These are phyloP conservation scores for Gymnoscopelus microlampas DNA, from an alignment of 2,797 vertebrate genomes.

Conservation along the genomic window DNA sequence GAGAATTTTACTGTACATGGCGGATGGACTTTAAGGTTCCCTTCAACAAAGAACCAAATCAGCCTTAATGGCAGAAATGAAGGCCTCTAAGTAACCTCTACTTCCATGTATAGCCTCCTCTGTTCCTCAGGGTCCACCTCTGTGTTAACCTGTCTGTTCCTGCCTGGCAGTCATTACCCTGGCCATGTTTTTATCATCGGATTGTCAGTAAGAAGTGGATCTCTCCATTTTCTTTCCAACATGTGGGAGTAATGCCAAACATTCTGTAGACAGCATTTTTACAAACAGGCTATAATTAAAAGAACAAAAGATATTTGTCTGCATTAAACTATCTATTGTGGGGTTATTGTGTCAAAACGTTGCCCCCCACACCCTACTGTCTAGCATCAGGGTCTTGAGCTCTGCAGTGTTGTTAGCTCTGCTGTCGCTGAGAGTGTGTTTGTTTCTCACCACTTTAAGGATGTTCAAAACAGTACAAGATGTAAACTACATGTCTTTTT, in stretches of 20 bases:
- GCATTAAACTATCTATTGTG: conserved; percentile 42
- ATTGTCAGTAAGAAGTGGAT: conserved; percentile 32
- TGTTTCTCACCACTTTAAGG: neutral
- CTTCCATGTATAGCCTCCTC: neutral
- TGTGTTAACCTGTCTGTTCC: neutral
- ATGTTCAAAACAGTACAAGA: conserved; percentile 19
- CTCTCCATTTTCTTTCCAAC: conserved; percentile 36
- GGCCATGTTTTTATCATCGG: conserved; percentile 24
- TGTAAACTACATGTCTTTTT: neutral
- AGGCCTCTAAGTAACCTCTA: neutral
- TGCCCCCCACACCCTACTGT: too few relatives aligned
- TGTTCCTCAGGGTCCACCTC: neutral
- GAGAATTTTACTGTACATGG: too few relatives aligned
- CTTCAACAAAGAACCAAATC: too few relatives aligned
- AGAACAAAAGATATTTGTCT: conserved; percentile 25
- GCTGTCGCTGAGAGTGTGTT: neutral
- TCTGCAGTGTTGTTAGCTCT: too few relatives aligned
- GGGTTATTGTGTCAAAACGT: conserved; percentile 57
- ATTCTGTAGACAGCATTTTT: conserved; percentile 19
- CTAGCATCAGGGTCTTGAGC: too few relatives aligned
- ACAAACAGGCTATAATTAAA: conserved; percentile 36
- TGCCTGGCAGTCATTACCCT: conserved; percentile 11
- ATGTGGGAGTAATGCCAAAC: conserved; percentile 28
- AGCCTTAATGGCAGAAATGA: too few relatives aligned
- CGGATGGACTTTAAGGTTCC: too few relatives aligned